phyloP scores from a whole-genome alignment of 2,797 vertebrate species.

The Arnoldichthys spilopterus region DNA sequence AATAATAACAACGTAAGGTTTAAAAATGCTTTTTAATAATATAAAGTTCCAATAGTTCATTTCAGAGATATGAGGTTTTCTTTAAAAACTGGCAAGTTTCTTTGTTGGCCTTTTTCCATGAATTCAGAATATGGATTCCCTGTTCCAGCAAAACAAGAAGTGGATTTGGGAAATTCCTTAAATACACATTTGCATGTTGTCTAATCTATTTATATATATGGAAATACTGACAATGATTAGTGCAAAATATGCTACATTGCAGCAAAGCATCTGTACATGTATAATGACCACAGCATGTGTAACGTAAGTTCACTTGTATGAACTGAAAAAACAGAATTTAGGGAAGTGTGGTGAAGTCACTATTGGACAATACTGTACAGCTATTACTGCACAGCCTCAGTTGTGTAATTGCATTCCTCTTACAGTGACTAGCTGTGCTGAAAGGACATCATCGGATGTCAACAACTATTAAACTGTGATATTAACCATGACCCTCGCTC shows the following conservation, averaged over 20 bases:
- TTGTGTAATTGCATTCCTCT: constrained; percentile 25
- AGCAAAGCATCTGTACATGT: not conserved
- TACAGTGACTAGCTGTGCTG: constrained; percentile 27
- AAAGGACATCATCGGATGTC: constrained; percentile 21
- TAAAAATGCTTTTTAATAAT: too few relatives aligned
- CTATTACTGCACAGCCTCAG: constrained; percentile 19
- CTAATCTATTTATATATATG: not conserved
- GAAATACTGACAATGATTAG: not conserved
- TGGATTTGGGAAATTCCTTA: not conserved
- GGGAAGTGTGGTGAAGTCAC: constrained; percentile 26
- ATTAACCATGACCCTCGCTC: constrained; percentile 8
- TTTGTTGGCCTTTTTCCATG: not conserved
- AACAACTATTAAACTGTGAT: constrained; percentile 12
- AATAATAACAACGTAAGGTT: too few relatives aligned
- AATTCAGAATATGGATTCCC: not conserved
- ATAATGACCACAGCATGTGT: not conserved
- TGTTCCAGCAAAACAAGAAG: not conserved
- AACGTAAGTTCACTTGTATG: constrained; percentile 25
- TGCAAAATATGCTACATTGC: not conserved
- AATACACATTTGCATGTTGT: not conserved
- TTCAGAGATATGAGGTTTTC: not conserved
- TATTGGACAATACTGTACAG: not conserved
- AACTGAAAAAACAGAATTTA: not conserved
- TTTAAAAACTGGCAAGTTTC: not conserved
- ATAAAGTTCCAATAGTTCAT: too few relatives aligned